A percentile compares a stretch with the other conserved stretches of the same genome.
phyloP scores from a whole-genome alignment of 2,113 vertebrate species.

The Reinhardtius hippoglossoides region DNA sequence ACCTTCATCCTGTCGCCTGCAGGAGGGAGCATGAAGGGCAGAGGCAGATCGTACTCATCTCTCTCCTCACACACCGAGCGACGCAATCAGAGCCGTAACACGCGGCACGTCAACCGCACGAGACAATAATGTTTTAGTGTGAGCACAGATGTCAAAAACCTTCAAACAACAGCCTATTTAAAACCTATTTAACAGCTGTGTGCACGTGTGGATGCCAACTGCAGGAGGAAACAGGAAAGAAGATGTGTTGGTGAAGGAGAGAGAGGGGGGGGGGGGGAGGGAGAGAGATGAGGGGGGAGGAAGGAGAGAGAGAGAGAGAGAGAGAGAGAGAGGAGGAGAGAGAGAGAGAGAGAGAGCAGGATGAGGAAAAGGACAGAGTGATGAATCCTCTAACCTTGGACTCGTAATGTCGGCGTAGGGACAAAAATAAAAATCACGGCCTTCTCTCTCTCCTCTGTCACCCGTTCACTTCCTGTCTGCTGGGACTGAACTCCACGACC shows the following conservation, averaged over 20 bases:
- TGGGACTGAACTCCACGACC: conserved; percentile 13
- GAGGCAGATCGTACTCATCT: neutral
- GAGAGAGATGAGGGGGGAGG: too few species aligned
- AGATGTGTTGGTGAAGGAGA: neutral
- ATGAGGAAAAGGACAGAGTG: conserved; percentile 36
- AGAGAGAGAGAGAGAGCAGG: neutral
- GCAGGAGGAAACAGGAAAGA: conserved; percentile 30
- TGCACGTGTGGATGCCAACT: too few species aligned
- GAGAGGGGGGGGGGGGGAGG: too few species aligned
- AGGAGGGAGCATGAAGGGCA: neutral
- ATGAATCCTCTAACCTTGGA: conserved; percentile 50
- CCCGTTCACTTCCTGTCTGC: too few species aligned
- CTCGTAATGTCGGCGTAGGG: neutral
- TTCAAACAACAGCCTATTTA: too few species aligned
- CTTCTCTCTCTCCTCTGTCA: neutral
- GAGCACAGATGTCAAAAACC: too few species aligned
- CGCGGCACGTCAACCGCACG: neutral
- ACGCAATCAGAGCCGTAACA: conserved; percentile 12
- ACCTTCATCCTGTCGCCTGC: neutral
- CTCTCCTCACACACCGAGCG: neutral
- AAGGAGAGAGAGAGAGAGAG: neutral
- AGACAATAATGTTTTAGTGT: too few species aligned
- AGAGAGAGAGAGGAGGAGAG: too few species aligned
- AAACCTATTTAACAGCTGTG: too few species aligned
- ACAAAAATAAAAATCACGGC: neutral